Percentiles rank a stretch among this genome's conserved stretches.
Conservation (phyloP, 1,140 invertebrate species). For the Tribolium castaneum region DNA sequence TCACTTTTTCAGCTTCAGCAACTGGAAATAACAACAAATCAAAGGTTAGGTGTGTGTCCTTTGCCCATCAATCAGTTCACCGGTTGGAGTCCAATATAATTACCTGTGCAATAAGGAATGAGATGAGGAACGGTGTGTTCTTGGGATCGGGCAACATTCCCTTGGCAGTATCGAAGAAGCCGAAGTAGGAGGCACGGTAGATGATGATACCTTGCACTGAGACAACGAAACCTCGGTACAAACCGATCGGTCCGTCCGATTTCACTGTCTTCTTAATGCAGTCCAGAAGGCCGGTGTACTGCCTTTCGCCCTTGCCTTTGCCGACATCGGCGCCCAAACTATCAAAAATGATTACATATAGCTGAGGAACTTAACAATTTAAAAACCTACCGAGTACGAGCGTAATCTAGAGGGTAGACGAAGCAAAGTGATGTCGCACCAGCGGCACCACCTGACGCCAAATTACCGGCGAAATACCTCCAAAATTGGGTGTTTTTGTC, state of each 20-base stretch:
- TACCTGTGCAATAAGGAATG: slow-evolving; percentile 87
- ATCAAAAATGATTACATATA: slow-evolving; percentile 34
- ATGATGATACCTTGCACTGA: slow-evolving; percentile 91
- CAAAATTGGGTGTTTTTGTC: slow-evolving; percentile 92
- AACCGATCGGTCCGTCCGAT: slow-evolving; percentile 81
- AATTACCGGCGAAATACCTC: slow-evolving; percentile 86
- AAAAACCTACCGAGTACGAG: slow-evolving; percentile 73
- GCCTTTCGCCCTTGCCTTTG: slow-evolving; percentile 78
- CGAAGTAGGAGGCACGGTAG: slow-evolving; percentile 92
- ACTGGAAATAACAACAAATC: not conserved
- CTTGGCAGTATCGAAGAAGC: slow-evolving; percentile 92
- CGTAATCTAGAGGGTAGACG: slow-evolving; percentile 96
- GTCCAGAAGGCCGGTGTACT: slow-evolving; percentile 86
- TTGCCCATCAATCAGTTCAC: too few species aligned
- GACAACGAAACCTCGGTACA: slow-evolving; percentile 92
- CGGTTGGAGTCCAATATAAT: slow-evolving; percentile 23
- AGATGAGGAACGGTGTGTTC: slow-evolving; percentile 80
- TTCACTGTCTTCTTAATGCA: slow-evolving; percentile 87
- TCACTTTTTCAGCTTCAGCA: not conserved
- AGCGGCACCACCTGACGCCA: slow-evolving; percentile 93
- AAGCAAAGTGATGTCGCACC: slow-evolving; percentile 95
- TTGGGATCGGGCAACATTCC: slow-evolving; percentile 87
- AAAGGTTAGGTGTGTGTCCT: not conserved
- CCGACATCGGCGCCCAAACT: slow-evolving; percentile 87
- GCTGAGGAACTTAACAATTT: not conserved